Conservation (phyloP, 2,113 vertebrate species). For the Macaca fascicularis region T2T-MFA8v1.1 NC_088389.1:113140001-113140500, state of each 20-base stretch:
- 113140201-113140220: conserved; percentile 7
- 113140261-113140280: neutral
- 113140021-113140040: neutral
- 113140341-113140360: neutral
- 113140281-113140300: neutral
- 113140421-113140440: neutral
- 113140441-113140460: neutral
- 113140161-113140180: conserved; percentile 8
- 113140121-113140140: neutral
- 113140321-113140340: conserved; percentile 26
- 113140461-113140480: neutral
- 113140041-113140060: neutral
- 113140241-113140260: neutral
- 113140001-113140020: neutral
- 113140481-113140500: neutral
- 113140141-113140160: neutral
- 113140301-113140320: neutral
- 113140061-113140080: neutral
- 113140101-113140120: neutral
- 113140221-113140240: neutral
- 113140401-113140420: neutral
- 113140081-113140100: neutral
- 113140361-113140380: conserved; percentile 5
- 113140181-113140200: neutral
- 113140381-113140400: neutral